Percentiles rank a stretch among this genome's conserved stretches.
Evolutionary conservation across 2,797 vertebrate genomes (phyloP).

Genomic region (Chelmon rostratus): DNA sequence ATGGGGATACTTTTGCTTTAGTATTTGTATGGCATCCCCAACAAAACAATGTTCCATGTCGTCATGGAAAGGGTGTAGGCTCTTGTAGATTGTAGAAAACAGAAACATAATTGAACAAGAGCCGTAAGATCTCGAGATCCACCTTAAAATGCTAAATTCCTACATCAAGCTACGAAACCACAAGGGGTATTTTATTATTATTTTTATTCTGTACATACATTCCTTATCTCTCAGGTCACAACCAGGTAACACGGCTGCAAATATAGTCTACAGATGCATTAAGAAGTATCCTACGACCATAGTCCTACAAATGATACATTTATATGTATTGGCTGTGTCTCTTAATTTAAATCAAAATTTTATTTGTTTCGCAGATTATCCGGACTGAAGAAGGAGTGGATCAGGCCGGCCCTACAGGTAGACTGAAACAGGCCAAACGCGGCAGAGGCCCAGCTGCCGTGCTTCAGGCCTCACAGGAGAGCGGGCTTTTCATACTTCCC

Average conservation of each 20-base stretch:
- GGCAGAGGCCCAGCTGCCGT: slow-evolving; percentile 39
- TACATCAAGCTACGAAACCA: not conserved
- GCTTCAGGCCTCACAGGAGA: slow-evolving; percentile 69
- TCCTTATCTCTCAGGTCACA: not conserved
- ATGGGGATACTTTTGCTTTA: not conserved
- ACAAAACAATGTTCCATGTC: not conserved
- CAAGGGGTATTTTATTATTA: not conserved
- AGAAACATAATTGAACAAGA: slow-evolving; percentile 7
- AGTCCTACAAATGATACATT: not conserved
- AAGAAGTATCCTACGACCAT: not conserved
- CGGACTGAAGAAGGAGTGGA: slow-evolving; percentile 55
- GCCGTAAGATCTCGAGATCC: not conserved
- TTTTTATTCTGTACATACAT: not conserved
- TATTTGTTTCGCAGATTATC: slow-evolving; percentile 61
- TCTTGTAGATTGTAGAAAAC: not conserved
- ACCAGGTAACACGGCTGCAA: not conserved
- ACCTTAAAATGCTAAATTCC: not conserved
- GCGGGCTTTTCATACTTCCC: slow-evolving; percentile 68
- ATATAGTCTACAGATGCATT: not conserved
- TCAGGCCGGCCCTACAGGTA: slow-evolving; percentile 29
- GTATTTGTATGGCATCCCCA: not conserved
- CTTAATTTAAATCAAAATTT: slow-evolving; percentile 6
- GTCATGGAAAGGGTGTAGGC: not conserved
- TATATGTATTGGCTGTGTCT: not conserved
- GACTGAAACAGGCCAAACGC: slow-evolving; percentile 53